Percentiles rank a stretch among this genome's conserved stretches.
Conservation (phyloP, 1,140 invertebrate genomes). For the Ostrea denselamellosa region DNA sequence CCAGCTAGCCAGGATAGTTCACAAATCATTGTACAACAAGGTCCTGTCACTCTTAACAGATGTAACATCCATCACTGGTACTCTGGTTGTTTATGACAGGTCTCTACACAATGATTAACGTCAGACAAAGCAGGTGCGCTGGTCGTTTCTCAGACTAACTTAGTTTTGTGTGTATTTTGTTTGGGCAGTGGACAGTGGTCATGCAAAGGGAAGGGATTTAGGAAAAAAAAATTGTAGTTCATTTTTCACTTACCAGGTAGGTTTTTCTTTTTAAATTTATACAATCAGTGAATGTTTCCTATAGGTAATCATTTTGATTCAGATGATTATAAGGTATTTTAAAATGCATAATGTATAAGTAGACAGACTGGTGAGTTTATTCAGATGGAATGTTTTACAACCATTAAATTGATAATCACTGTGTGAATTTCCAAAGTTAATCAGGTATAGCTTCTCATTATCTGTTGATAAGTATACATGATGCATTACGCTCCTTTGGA, state of each 20-base stretch:
- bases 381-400: no score
- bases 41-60: not conserved
- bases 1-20: not conserved
- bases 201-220: not conserved
- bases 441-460: not conserved
- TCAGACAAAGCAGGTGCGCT: not conserved
- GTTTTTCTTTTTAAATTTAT: not conserved
- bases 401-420: not conserved
- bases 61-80: not conserved
- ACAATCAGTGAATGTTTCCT: no score
- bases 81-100: not conserved
- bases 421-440: not conserved
- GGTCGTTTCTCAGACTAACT: not conserved
- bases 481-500: not conserved
- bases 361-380: no score
- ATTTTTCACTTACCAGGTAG: not conserved
- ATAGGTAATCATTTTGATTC: no score
- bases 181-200: not conserved
- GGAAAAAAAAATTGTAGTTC: not conserved
- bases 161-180: not conserved
- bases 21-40: not conserved
- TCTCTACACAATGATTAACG: not conserved
- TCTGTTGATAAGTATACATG: not conserved
- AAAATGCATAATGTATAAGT: no score
- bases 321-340: no score